Percentiles rank a stretch among this genome's conserved stretches.
Evolutionary conservation across 2,888 invertebrate genomes (phyloP).

Genomic region (Tenthredo distinguenda): DNA sequence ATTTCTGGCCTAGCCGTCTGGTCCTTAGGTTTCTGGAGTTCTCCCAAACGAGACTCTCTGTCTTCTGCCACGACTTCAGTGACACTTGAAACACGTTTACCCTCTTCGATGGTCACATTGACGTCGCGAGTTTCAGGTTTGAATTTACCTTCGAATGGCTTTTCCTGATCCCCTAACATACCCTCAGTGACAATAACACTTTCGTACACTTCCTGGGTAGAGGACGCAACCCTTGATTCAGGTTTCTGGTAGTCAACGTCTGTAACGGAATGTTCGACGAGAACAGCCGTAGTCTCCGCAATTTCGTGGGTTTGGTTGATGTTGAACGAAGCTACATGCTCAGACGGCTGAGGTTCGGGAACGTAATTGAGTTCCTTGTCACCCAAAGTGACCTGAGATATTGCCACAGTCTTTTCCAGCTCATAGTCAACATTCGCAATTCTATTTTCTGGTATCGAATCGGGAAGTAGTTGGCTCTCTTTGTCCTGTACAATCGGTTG

Average conservation of each 20-base stretch:
- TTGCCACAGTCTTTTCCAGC: conserved; percentile 78
- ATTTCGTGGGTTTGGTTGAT: conserved; percentile 72
- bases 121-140: conserved; percentile 76
- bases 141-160: conserved; percentile 74
- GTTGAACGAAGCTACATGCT: conserved; percentile 63
- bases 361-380: conserved; percentile 78
- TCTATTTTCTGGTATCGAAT: conserved; percentile 71
- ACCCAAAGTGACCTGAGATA: conserved; percentile 77
- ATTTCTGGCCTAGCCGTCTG: conserved; percentile 74
- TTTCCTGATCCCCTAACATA: conserved; percentile 72
- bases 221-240: conserved; percentile 60
- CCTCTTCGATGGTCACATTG: conserved; percentile 76
- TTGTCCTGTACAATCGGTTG: conserved; percentile 80
- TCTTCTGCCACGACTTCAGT: conserved; percentile 80
- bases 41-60: conserved; percentile 75
- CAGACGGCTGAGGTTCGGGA: conserved; percentile 64
- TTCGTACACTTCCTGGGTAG: conserved; percentile 66
- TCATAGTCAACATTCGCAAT: conserved; percentile 79
- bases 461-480: conserved; percentile 77
- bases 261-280: conserved; percentile 70
- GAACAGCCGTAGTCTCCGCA: conserved; percentile 77
- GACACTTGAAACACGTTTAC: conserved; percentile 75
- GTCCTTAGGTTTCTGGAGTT: conserved; percentile 70
- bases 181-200: conserved; percentile 71
- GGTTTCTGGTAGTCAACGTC: conserved; percentile 61